phyloP scores from a whole-genome alignment of 2,888 invertebrate genomes.

The Cylloceria caligata region DNA sequence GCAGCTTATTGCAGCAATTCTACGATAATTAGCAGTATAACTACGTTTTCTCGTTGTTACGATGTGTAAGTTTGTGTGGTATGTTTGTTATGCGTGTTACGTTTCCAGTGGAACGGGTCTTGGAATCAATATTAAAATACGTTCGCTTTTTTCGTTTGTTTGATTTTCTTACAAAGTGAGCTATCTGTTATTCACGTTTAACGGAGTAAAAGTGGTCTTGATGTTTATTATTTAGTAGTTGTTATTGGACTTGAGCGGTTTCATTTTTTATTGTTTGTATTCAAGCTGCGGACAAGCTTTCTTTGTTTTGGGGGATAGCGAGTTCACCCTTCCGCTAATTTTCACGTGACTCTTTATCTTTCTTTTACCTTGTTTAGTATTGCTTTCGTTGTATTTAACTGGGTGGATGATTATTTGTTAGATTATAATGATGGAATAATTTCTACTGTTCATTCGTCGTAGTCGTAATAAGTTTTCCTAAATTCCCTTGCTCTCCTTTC shows the following conservation, averaged over 20 bases:
- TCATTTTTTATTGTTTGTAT: background rate
- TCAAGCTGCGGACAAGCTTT: conserved; percentile 41
- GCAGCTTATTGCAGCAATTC: conserved; percentile 34
- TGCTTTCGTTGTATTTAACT: conserved; percentile 84
- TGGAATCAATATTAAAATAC: conserved; percentile 68
- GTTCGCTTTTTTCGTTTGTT: conserved; percentile 54
- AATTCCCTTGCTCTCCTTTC: conserved; percentile 35
- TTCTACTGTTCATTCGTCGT: conserved; percentile 28
- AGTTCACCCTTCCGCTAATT: conserved; percentile 29
- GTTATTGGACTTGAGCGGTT: conserved; percentile 64
- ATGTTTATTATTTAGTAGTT: conserved; percentile 55
- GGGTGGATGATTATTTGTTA: conserved; percentile 78
- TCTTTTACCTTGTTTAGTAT: conserved; percentile 82
- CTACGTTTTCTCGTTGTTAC: conserved; percentile 68
- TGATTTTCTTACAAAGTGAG: conserved; percentile 56
- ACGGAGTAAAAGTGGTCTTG: conserved; percentile 58
- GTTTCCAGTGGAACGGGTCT: conserved; percentile 31
- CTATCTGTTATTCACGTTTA: conserved; percentile 55
- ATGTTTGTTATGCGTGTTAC: conserved; percentile 13
- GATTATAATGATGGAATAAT: conserved; percentile 44
- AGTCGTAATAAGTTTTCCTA: conserved; percentile 47
- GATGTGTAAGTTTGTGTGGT: conserved; percentile 60
- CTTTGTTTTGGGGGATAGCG: background rate
- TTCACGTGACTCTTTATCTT: conserved; percentile 14
- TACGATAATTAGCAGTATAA: conserved; percentile 47